Percentiles rank a stretch among this genome's conserved stretches.
phyloP scores from a whole-genome alignment of 2,113 vertebrate genomes.

The Peucedramus taeniatus region DNA sequence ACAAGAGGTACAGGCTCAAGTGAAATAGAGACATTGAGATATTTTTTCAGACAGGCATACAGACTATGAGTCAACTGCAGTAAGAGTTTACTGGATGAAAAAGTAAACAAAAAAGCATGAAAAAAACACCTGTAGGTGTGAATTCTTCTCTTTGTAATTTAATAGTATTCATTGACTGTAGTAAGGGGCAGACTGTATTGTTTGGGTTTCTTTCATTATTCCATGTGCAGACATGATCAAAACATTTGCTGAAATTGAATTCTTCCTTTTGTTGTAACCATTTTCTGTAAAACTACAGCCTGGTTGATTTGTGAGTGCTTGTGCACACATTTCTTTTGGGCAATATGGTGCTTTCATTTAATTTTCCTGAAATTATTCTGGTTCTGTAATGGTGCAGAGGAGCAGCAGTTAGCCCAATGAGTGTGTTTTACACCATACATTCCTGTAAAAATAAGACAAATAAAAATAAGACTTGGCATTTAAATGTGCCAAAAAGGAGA shows the following conservation, averaged over 20 bases:
- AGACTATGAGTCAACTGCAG: background rate
- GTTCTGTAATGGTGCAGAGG: background rate
- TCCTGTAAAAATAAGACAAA: background rate
- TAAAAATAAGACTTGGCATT: background rate
- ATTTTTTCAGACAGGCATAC: background rate
- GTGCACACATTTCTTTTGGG: background rate
- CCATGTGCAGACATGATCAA: background rate
- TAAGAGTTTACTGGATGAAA: background rate
- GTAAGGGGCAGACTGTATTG: background rate
- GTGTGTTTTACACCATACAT: background rate
- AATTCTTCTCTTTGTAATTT: background rate
- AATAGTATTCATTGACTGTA: background rate
- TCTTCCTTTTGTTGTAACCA: background rate
- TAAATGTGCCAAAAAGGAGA: background rate
- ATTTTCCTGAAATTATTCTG: background rate
- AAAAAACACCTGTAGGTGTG: background rate
- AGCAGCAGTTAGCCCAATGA: background rate
- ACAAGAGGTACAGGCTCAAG: background rate
- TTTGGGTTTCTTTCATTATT: background rate
- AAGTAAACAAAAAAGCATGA: background rate
- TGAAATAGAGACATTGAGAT: background rate
- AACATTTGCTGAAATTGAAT: background rate
- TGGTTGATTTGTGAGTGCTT: background rate
- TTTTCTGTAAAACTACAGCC: background rate
- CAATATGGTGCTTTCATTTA: background rate